Conservation (phyloP, 2,113 vertebrate genomes). For the Leptobrachium ailaonicum region DNA sequence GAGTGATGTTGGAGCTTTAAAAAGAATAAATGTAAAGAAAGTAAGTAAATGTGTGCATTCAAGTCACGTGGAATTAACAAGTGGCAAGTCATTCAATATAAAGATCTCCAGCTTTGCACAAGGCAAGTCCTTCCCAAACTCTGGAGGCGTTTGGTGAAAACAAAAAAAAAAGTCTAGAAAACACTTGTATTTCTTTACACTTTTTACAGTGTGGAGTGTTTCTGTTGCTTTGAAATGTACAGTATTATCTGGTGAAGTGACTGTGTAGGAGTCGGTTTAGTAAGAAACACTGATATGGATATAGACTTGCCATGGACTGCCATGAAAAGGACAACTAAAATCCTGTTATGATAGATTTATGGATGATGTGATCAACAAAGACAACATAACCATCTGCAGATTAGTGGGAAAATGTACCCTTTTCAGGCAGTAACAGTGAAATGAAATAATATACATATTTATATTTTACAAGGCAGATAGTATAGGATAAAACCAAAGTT, state of each 20-base stretch:
- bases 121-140: conserved; percentile 24
- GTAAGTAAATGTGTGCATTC: conserved; percentile 6
- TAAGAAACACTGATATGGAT: conserved; percentile 27
- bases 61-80: conserved; percentile 32
- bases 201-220: conserved; percentile 26
- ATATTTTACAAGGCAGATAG: too few species aligned
- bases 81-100: conserved; percentile 30
- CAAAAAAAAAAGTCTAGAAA: conserved; percentile 26
- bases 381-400: too few species aligned
- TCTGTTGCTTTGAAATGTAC: conserved; percentile 19
- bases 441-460: too few species aligned
- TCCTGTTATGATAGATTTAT: not conserved
- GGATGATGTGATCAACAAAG: too few species aligned
- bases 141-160: conserved; percentile 16
- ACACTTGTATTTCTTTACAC: conserved; percentile 18
- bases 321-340: conserved; percentile 12
- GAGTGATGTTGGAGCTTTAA: conserved; percentile 25
- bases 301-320: conserved; percentile 11
- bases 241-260: conserved; percentile 28
- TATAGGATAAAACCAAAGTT: too few species aligned
- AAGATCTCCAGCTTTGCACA: conserved; percentile 33
- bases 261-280: conserved; percentile 31
- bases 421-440: too few species aligned
- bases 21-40: conserved; percentile 3
- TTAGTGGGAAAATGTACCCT: too few species aligned